Evolutionary conservation across 1,140 invertebrate genomes (phyloP), one percentile per base, ranked within the genome.

Genomic region (Sinonovacula constricta): DNA sequence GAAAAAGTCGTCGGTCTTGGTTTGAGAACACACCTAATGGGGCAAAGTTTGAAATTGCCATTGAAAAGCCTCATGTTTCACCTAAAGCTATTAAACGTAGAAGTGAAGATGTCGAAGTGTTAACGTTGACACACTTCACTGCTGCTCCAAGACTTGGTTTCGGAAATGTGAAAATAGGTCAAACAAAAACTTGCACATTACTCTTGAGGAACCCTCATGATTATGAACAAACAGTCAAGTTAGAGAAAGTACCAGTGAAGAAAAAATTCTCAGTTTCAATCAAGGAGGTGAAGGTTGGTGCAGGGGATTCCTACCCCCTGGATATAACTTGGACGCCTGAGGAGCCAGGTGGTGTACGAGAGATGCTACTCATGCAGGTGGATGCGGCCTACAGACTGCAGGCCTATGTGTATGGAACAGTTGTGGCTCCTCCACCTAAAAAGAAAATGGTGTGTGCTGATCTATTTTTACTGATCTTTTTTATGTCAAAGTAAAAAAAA

Each of bases 191-290:
- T 4, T 65, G 86, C 36, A 75, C 75, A 15, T 56, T 89, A 0
- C 31, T 84, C n/a, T 62, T 89, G n/a, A 74, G 80, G 31, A 89
- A 89, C 60, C 87, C 87, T 12, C 83, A 87, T 79, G 86, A 88
- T 51, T 88, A 86, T 72, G 86, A 87, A 39, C 88, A 89, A 65
- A 67, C 81, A 24, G 88, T 89, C 2, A 63, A 83, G 12, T 66
- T 89, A 24, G 87, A 88, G 65, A 83, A 83, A 77, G 84, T 88
- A 69, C 88, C 88, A 12, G 72, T 62, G 68, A 86, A 88, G 69
- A 88, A 88, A 67, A 68, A 85, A 24, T 88, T 88, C 67, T 70
- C 39, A 30, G 63, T 88, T n/a, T 72, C 85, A 39, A 49, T 70
- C 34, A 69, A 69, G 12, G 30, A 69, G 30, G 36, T 88, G 68